Conservation (phyloP, 1,140 invertebrate genomes). For the Catajapyx aquilonaris region DNA sequence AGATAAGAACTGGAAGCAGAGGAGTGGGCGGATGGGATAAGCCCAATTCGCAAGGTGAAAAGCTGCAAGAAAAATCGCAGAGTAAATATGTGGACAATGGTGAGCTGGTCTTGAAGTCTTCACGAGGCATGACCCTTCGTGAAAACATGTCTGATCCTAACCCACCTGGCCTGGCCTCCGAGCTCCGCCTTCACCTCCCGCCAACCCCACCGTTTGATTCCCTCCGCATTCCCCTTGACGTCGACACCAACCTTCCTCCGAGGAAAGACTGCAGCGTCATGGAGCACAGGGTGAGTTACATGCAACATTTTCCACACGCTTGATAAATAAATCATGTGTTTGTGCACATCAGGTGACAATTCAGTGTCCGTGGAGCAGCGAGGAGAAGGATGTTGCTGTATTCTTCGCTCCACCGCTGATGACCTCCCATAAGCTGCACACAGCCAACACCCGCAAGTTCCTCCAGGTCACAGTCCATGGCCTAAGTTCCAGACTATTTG, state of each 20-base stretch:
- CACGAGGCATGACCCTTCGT: too few relatives aligned
- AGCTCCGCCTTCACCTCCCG: conserved; percentile 36
- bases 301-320: neutral
- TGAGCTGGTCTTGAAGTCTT: too few relatives aligned
- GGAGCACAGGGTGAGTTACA: conserved; percentile 39
- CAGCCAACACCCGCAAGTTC: conserved; percentile 58
- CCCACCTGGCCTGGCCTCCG: conserved; percentile 32
- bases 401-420: conserved; percentile 63
- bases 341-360: conserved; percentile 36
- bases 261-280: conserved; percentile 37
- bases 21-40: conserved; percentile 17
- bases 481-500: conserved; percentile 31
- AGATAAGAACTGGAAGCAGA: conserved; percentile 24
- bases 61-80: too few relatives aligned
- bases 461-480: conserved; percentile 53
- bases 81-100: too few relatives aligned
- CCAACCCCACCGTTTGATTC: conserved; percentile 45
- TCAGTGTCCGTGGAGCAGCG: conserved; percentile 47
- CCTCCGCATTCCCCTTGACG: conserved; percentile 32
- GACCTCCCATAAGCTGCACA: conserved; percentile 54
- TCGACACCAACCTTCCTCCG: conserved; percentile 47
- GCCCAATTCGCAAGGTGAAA: too few relatives aligned
- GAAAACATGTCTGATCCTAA: too few relatives aligned
- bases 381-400: conserved; percentile 40
- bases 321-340: conserved; percentile 4